A percentile compares a stretch with the other conserved stretches of the same genome.
These are phyloP conservation scores for Lapara coniferarum DNA, from an alignment of 2,888 invertebrate genomes.

Conservation along the genomic window DNA sequence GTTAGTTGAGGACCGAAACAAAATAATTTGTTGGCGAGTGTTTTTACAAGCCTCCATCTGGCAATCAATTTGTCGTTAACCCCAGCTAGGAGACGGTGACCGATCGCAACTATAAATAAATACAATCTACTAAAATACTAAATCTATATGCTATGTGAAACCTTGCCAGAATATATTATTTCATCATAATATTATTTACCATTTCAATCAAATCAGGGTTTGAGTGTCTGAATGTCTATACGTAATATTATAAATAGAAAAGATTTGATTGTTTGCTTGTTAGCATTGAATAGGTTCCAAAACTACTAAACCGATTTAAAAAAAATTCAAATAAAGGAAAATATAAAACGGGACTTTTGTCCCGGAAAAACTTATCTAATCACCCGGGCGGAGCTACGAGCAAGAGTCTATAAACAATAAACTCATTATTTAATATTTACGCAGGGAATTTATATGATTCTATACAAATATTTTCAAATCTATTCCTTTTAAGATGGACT, in stretches of 20 bases:
- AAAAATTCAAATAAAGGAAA: no score
- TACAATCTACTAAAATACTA: neutral
- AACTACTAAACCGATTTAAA: no score
- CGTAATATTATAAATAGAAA: no score
- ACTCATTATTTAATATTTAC: neutral
- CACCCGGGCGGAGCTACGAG: no score
- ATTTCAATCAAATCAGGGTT: neutral
- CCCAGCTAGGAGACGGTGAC: neutral
- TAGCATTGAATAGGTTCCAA: no score
- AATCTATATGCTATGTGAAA: neutral
- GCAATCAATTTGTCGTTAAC: neutral
- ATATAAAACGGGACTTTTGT: no score
- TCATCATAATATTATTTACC: neutral
- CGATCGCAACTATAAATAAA: neutral
- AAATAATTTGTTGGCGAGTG: neutral
- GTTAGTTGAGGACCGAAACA: neutral
- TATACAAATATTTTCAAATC: conserved; percentile 39
- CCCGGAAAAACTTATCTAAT: no score
- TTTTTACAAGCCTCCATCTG: neutral
- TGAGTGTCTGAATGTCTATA: neutral
- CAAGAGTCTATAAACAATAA: neutral
- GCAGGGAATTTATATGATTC: neutral
- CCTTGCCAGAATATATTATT: neutral
- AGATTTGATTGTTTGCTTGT: no score
- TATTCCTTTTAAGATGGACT: conserved; percentile 59